Conservation (phyloP, 2,113 vertebrate genomes). For the Hippolais icterina region DNA sequence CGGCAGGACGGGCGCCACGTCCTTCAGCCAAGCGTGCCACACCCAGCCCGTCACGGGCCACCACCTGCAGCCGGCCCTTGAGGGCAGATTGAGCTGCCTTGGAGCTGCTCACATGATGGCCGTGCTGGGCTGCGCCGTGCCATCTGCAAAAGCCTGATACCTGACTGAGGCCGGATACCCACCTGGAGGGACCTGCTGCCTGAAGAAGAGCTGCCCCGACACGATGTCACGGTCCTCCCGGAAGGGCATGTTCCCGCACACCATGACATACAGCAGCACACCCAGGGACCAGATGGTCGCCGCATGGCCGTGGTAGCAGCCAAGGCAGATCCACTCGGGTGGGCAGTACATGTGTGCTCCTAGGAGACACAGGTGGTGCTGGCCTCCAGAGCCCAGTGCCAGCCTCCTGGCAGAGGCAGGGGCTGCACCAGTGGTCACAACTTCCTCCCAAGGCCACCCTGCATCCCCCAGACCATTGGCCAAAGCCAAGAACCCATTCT, state of each 20-base stretch:
- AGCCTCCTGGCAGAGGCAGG: too few relatives aligned
- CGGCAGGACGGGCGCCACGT: neutral
- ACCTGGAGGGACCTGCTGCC: neutral
- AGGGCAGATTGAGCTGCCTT: too few relatives aligned
- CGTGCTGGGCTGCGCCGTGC: rapidly evolving
- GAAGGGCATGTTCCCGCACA: neutral
- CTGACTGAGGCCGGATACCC: neutral
- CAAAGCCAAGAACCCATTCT: neutral
- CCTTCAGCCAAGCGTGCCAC: neutral
- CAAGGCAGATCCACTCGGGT: neutral
- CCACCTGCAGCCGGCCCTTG: neutral
- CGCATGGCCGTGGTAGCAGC: neutral
- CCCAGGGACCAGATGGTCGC: neutral
- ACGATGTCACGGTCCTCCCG: rapidly evolving
- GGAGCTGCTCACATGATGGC: neutral
- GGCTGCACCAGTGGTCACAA: too few relatives aligned
- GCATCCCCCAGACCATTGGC: neutral
- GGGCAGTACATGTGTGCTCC: rapidly evolving
- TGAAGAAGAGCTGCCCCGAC: neutral
- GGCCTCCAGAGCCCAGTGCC: too few relatives aligned
- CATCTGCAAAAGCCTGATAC: neutral
- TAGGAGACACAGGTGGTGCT: too few relatives aligned
- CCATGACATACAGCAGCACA: neutral
- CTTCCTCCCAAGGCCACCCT: neutral
- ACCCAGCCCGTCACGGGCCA: neutral